Evolutionary conservation across 2,113 vertebrate species (phyloP).

Genomic region (Pungitius pungitius): DNA sequence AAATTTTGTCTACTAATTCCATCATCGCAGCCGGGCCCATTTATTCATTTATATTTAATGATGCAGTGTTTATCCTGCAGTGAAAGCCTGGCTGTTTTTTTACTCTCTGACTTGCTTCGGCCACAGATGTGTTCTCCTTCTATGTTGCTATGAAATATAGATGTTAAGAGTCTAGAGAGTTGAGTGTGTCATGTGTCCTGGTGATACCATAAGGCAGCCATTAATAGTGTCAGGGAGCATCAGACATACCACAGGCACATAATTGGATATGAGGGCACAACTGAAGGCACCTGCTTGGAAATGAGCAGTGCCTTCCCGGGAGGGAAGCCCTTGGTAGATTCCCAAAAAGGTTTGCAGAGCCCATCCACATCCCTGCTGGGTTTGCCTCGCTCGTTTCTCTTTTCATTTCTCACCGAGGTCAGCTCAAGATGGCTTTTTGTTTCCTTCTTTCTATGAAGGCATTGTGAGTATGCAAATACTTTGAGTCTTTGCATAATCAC

Average conservation of each 20-base stretch:
- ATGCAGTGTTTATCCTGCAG: conserved; percentile 64
- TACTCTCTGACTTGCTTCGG: conserved; percentile 32
- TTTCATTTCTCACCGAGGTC: conserved; percentile 67
- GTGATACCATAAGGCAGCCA: conserved; percentile 82
- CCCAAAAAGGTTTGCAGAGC: conserved; percentile 56
- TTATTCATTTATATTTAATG: conserved; percentile 79
- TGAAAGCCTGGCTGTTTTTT: conserved; percentile 35
- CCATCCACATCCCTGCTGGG: conserved; percentile 44
- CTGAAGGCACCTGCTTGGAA: conserved; percentile 79
- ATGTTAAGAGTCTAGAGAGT: conserved; percentile 81
- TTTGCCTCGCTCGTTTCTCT: conserved; percentile 36
- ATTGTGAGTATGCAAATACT: conserved; percentile 78
- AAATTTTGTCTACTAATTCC: conserved; percentile 71
- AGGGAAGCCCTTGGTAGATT: conserved; percentile 60
- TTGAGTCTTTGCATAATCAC: conserved; percentile 81
- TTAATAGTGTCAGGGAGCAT: conserved; percentile 85
- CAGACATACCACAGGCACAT: conserved; percentile 79
- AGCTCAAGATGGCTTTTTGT: conserved; percentile 60
- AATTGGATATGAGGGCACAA: conserved; percentile 82
- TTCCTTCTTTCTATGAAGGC: conserved; percentile 44
- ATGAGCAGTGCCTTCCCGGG: conserved; percentile 72
- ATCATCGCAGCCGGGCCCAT: conserved; percentile 62
- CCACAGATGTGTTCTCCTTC: conserved; percentile 62
- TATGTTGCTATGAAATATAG: conserved; percentile 84
- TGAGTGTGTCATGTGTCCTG: conserved; percentile 81